These are phyloP conservation scores for Strongylocentrotus purpuratus DNA, from an alignment of 35 echinoderm and acorn worm genomes.

Conservation along the genomic window DNA sequence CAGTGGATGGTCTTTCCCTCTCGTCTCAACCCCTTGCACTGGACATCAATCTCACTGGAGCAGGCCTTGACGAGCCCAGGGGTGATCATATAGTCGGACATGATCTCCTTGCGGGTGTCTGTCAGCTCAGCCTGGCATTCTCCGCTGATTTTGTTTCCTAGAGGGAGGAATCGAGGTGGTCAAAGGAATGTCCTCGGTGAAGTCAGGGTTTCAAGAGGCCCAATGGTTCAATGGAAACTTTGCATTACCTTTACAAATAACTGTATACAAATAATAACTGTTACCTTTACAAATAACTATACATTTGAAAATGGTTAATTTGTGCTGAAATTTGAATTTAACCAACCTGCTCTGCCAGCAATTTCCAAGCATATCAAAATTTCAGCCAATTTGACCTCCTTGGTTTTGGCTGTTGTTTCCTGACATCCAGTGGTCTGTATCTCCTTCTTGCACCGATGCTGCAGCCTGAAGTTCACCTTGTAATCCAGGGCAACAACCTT, in stretches of 20 bases:
- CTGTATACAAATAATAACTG: no score
- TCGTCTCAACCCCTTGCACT: constrained; percentile 69
- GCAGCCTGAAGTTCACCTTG: constrained; percentile 77
- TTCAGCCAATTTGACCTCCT: constrained; percentile 64
- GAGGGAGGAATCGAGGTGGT: background rate
- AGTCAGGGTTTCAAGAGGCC: background rate
- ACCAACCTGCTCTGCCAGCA: constrained; percentile 16
- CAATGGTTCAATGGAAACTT: no score
- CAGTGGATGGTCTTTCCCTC: constrained; percentile 93
- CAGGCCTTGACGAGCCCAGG: constrained; percentile 77
- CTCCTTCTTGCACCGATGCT: constrained; percentile 69
- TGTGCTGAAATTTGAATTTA: background rate
- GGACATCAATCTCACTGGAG: constrained; percentile 48
- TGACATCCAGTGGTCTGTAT: constrained; percentile 64
- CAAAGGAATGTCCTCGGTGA: background rate
- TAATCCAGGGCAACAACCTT: constrained; percentile 70
- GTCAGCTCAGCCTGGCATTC: constrained; percentile 88
- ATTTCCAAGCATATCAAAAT: constrained; percentile 82
- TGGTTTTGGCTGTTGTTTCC: background rate
- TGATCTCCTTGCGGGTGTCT: constrained; percentile 80
- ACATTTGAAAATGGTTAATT: no score
- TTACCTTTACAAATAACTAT: no score
- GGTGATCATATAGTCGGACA: constrained; percentile 94
- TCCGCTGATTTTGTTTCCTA: constrained; percentile 38
- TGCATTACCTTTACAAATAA: no score